phyloP scores from a whole-genome alignment of 1,140 invertebrate species.

The Drosophila tropicalis region DNA sequence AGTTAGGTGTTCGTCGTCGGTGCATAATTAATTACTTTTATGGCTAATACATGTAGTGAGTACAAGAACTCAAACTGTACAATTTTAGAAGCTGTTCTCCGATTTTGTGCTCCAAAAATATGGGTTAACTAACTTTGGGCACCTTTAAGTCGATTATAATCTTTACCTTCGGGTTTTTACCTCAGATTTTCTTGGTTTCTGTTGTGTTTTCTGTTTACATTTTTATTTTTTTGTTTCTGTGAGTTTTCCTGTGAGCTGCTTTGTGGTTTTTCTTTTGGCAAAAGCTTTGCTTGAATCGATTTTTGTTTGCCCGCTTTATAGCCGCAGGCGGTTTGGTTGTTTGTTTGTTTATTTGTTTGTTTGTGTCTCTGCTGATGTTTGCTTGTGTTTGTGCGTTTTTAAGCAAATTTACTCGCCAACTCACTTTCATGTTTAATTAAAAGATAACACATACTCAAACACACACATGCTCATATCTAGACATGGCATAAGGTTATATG shows the following conservation, averaged over 20 bases:
- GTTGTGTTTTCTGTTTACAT: not conserved
- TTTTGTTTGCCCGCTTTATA: slow-evolving; percentile 43
- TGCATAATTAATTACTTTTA: too few relatives aligned
- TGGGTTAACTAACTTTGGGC: not conserved
- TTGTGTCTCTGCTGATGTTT: slow-evolving; percentile 9
- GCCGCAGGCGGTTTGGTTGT: slow-evolving; percentile 51
- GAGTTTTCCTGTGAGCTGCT: slow-evolving; percentile 31
- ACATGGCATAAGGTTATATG: slow-evolving; percentile 7
- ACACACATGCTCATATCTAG: slow-evolving; percentile 4
- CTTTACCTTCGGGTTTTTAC: not conserved
- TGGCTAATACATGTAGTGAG: too few relatives aligned
- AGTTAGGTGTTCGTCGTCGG: too few relatives aligned
- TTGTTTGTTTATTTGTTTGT: slow-evolving; percentile 45
- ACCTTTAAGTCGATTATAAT: slow-evolving; percentile 6
- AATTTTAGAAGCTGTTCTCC: not conserved
- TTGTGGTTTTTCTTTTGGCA: slow-evolving; percentile 25
- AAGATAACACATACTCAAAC: slow-evolving; percentile 62
- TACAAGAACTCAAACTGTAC: not conserved
- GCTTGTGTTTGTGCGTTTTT: slow-evolving; percentile 44
- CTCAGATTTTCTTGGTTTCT: slow-evolving; percentile 4
- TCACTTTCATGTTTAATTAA: slow-evolving; percentile 81
- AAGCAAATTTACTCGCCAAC: slow-evolving; percentile 61
- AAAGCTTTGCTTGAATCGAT: slow-evolving; percentile 23
- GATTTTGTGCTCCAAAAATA: not conserved
- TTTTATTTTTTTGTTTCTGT: not conserved